Evolutionary conservation across 2,888 invertebrate genomes (phyloP).

Genomic region (Cremastinae sp.): DNA sequence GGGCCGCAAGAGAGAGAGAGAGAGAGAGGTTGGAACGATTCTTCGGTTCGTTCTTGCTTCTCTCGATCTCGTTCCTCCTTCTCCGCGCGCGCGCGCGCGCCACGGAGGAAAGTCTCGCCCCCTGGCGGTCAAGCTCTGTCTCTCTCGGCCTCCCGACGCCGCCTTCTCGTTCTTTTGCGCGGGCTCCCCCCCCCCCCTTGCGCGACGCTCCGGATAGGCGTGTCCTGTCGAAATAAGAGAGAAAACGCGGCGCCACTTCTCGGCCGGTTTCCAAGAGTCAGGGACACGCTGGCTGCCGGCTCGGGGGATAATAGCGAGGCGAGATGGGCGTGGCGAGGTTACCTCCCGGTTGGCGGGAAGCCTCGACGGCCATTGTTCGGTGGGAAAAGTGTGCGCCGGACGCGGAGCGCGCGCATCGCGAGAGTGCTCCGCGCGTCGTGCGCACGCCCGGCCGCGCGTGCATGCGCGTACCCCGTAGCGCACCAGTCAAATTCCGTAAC

Average conservation of each 20-base stretch:
- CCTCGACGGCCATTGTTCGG: constrained; percentile 70
- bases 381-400: constrained; percentile 60
- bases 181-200: constrained; percentile 25
- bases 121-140: background rate
- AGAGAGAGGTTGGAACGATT: constrained; percentile 13
- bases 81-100: too few relatives aligned
- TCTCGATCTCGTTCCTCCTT: constrained; percentile 10
- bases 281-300: constrained; percentile 43
- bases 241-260: constrained; percentile 50
- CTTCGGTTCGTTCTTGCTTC: constrained; percentile 16
- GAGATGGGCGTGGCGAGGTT: constrained; percentile 63
- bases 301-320: constrained; percentile 53
- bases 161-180: constrained; percentile 48
- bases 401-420: constrained; percentile 6
- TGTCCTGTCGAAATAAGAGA: constrained; percentile 49
- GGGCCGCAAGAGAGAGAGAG: constrained; percentile 17
- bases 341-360: constrained; percentile 66
- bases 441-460: constrained; percentile 77
- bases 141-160: constrained; percentile 48
- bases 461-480: constrained; percentile 67
- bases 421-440: constrained; percentile 66
- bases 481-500: constrained; percentile 50
- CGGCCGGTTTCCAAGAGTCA: constrained; percentile 48
- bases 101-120: background rate
- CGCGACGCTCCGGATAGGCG: constrained; percentile 43